Evolutionary conservation across 92 coral and sea anemone genomes (phyloP).

Genomic region (Epizoanthus ramosus): DNA sequence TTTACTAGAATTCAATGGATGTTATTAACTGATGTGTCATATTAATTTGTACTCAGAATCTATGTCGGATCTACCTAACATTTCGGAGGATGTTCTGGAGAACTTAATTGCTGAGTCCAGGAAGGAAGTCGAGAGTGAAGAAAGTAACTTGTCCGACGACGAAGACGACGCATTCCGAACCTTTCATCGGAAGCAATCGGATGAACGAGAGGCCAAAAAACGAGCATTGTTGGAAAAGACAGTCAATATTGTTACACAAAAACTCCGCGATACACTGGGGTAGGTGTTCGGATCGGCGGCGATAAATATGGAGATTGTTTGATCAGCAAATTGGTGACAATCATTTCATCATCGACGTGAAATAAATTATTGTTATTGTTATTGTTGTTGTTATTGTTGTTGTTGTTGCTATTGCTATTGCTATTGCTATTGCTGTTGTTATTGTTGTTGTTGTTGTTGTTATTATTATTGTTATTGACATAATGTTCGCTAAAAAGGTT

Average conservation of each 20-base stretch:
- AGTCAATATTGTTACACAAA: conserved; percentile 10
- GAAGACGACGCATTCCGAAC: conserved; percentile 14
- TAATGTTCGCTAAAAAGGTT: no score
- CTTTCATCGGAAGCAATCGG: conserved; percentile 11
- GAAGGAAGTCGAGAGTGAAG: conserved; percentile 29
- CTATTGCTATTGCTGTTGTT: no score
- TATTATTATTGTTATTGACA: no score
- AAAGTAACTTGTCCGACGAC: neutral
- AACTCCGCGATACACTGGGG: conserved; percentile 23
- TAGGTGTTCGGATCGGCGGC: neutral
- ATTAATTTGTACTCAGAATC: neutral
- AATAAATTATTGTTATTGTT: no score
- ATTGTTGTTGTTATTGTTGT: no score
- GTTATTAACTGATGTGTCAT: no score
- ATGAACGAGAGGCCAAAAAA: conserved; percentile 23
- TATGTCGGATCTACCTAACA: neutral
- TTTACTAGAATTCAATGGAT: no score
- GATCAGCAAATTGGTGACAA: no score
- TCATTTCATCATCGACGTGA: no score
- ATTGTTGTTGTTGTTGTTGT: no score
- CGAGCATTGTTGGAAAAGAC: conserved; percentile 14
- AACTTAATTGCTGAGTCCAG: conserved; percentile 18
- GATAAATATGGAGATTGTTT: no score
- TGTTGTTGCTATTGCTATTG: no score
- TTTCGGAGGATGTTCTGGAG: conserved; percentile 18